Percentiles rank a stretch among this genome's conserved stretches.
Conservation (phyloP, 1,140 invertebrate species). For the Ceratosolen fusciceps region DNA sequence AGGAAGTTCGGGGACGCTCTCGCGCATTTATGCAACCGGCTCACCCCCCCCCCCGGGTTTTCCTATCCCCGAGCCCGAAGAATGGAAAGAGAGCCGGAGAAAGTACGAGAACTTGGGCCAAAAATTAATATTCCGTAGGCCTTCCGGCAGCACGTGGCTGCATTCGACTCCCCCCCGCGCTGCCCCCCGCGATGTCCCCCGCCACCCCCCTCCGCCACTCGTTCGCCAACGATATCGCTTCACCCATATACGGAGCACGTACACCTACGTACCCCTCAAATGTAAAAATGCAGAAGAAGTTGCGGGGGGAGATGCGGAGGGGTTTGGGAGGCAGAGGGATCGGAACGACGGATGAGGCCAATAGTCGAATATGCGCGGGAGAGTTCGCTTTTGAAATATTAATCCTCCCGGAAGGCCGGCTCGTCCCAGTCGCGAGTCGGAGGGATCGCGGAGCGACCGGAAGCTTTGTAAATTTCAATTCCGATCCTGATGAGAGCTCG, state of each 20-base stretch:
- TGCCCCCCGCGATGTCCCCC: no score
- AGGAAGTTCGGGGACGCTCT: not conserved
- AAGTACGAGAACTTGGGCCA: not conserved
- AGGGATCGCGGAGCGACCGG: not conserved
- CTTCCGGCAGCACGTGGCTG: constrained; percentile 4
- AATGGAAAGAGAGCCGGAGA: not conserved
- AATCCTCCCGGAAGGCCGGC: constrained; percentile 3
- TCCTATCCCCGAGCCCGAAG: not conserved
- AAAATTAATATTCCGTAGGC: constrained; percentile 39
- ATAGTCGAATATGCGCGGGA: constrained; percentile 38
- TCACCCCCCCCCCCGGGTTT: not conserved
- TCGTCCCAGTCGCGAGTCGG: not conserved
- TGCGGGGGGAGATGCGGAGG: not conserved
- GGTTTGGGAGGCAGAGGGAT: not conserved
- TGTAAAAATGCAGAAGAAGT: no score
- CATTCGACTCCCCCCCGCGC: constrained; percentile 33
- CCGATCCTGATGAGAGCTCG: not conserved
- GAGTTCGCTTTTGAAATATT: constrained; percentile 42
- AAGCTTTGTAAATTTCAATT: constrained; percentile 44
- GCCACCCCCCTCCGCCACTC: no score
- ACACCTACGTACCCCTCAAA: no score
- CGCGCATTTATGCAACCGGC: no score
- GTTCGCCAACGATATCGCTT: no score
- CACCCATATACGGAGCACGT: no score
- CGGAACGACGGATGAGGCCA: constrained; percentile 32